Base-by-base conservation (phyloP, 2,888 invertebrate genomes). In the Cataglyphis cursor region DNA sequence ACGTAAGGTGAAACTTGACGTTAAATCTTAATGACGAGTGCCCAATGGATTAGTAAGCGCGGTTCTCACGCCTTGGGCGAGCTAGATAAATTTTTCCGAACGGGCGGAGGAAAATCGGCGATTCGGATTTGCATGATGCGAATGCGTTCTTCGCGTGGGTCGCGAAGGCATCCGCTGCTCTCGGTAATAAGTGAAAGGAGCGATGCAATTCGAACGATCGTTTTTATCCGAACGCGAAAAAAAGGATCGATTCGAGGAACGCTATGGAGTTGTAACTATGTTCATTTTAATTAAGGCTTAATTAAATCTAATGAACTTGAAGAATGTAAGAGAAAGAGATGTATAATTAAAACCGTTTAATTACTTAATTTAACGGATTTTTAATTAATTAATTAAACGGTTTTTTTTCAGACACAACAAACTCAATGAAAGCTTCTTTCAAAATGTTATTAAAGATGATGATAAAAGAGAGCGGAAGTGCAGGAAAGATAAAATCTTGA, bases 1-100 rank as follows among this genome's bases (percentile, higher is more conserved):
- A 88, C 87, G 88, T 83, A 81, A 87, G 89, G 87, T 89, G 89
- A 88, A 88, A 88, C 87, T 59, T 70, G 78, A 70, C 78, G 84
- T 62, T 54, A 81, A 66, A 62, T 73, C 59, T 51, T 78, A 41
- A 44, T 31, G 8, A 44, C 70, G 70, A 51, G 54, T n/a, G 51
- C n/a, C n/a, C n/a, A n/a, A 51, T 51, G 75, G 75, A 18, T 21
- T 12, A 31, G 48, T 21, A 28, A 70, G 35, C 57, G 15, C 57
- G 31, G 12, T 80, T 80, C 78, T 72, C 78, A 80, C 78, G 78
- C 44, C 41, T n/a, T 41, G 41, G 68, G n/a, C 68, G 41, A 21
- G 24, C n/a, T 3, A 28, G 78, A 59, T 80, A 31, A 59, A 72
- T 59, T 80, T 78, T 72, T 57, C 24, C 31, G 44, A 59, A 44